phyloP scores from a whole-genome alignment of 2,888 invertebrate genomes.

The Drosophila percnosoma region DNA sequence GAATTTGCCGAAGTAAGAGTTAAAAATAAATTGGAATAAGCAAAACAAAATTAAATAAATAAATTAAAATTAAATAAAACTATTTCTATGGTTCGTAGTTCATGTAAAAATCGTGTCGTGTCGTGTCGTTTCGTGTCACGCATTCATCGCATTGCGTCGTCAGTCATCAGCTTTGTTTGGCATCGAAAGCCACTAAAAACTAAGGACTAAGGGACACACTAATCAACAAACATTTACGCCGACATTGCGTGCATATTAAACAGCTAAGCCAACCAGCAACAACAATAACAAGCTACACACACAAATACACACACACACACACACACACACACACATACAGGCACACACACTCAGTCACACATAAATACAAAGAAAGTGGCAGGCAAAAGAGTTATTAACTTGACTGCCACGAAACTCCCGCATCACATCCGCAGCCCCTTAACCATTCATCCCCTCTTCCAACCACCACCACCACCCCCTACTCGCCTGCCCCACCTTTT shows the following conservation, averaged over 20 bases:
- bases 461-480: conserved; percentile 1
- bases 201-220: conserved; percentile 74
- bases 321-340: conserved; percentile 1
- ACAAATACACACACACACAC: neutral
- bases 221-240: conserved; percentile 80
- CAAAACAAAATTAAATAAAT: neutral
- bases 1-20: neutral
- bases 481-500: neutral
- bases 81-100: neutral
- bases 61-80: neutral
- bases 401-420: conserved; percentile 62
- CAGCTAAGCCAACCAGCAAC: conserved; percentile 48
- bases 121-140: conserved; percentile 21
- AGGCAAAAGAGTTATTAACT: conserved; percentile 77
- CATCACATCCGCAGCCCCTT: conserved; percentile 19
- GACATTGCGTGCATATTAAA: conserved; percentile 80
- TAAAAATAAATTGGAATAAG: neutral
- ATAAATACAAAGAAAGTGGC: conserved; percentile 43
- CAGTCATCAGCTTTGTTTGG: conserved; percentile 24
- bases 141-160: neutral
- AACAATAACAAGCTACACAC: conserved; percentile 18
- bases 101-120: neutral
- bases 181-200: conserved; percentile 61
- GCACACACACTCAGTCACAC: neutral
- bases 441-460: neutral